Evolutionary conservation across 2,113 vertebrate genomes (phyloP).

Genomic region (Scomber colias): DNA sequence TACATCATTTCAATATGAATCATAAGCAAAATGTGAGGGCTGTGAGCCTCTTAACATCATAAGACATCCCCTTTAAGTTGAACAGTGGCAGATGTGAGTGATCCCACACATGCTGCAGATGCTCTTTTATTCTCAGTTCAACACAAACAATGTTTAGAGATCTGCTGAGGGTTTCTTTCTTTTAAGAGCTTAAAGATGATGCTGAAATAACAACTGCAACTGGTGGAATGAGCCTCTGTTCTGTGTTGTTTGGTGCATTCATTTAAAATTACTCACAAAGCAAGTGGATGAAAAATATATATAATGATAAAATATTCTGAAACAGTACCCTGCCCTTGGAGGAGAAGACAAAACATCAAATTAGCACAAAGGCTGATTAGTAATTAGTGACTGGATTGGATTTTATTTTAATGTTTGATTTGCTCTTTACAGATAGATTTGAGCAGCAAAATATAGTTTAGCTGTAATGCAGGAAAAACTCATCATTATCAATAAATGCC

Average conservation of each 20-base stretch:
- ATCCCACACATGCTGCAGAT: no score
- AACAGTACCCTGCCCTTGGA: neutral
- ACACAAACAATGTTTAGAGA: no score
- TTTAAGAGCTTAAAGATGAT: no score
- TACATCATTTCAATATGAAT: conserved; percentile 2
- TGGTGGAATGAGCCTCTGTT: no score
- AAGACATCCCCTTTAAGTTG: neutral
- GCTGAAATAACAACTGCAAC: no score
- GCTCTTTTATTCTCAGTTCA: no score
- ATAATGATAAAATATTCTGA: neutral
- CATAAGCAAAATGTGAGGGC: neutral
- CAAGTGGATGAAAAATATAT: neutral
- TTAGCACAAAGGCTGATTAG: neutral
- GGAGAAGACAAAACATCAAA: neutral
- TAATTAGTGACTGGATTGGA: neutral
- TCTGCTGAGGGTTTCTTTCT: no score
- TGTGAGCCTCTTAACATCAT: neutral
- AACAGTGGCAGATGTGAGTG: neutral
- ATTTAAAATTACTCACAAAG: neutral
- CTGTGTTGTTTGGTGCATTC: no score
- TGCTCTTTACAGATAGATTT: neutral
- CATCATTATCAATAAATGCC: no score
- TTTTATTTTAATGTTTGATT: neutral
- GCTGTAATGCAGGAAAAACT: no score
- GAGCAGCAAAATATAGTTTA: neutral